phyloP scores from a whole-genome alignment of 1,140 invertebrate genomes.

The Chironomus tepperi region DNA sequence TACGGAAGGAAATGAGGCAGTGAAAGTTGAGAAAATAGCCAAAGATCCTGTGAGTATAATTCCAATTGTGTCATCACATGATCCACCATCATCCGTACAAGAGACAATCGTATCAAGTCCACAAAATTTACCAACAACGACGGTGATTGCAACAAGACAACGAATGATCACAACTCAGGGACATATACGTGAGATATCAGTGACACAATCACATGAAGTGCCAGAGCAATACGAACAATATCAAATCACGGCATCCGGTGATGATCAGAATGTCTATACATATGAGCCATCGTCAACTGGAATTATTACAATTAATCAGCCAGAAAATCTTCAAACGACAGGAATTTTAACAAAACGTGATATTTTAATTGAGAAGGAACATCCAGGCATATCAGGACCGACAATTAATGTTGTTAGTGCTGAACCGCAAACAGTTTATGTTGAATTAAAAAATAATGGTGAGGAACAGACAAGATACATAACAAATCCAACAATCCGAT shows the following conservation, averaged over 20 bases:
- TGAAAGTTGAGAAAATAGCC: conserved; percentile 25
- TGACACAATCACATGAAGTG: background rate
- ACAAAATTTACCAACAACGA: conserved; percentile 19
- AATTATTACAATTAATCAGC: conserved; percentile 1
- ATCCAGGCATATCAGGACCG: background rate
- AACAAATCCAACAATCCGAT: background rate
- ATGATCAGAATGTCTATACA: conserved; percentile 24
- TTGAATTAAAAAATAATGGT: background rate
- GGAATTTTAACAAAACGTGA: conserved; percentile 3
- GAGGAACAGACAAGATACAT: background rate
- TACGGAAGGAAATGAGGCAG: conserved; percentile 22
- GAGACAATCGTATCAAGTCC: conserved; percentile 23
- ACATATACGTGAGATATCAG: conserved; percentile 19
- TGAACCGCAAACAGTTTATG: conserved; percentile 18
- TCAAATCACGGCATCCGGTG: conserved; percentile 19
- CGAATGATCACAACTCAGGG: conserved; percentile 26
- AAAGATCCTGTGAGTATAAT: conserved; percentile 29
- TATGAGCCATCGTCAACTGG: background rate
- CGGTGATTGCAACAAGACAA: conserved; percentile 23
- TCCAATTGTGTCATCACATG: conserved; percentile 21
- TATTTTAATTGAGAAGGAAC: conserved; percentile 19
- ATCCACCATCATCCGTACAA: conserved; percentile 23
- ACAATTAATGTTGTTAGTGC: conserved; percentile 8
- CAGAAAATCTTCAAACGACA: background rate
- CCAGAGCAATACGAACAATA: background rate